These are phyloP conservation scores for Leptopilina boulardi DNA, from an alignment of 1,140 invertebrate species.

Conservation along the genomic window DNA sequence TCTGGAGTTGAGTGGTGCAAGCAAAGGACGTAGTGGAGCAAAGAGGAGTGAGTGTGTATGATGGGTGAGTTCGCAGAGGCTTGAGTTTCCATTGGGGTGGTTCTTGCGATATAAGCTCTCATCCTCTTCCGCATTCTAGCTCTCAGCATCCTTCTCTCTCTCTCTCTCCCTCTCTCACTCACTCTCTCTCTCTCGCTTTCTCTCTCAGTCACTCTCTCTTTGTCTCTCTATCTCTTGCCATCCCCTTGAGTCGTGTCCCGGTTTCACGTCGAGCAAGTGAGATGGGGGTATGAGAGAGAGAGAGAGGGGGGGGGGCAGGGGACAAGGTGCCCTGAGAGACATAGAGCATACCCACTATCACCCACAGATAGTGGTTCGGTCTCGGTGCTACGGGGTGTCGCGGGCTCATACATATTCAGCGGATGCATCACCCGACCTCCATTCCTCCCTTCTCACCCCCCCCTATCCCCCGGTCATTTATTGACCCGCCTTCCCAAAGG, in stretches of 20 bases:
- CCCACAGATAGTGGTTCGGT: conserved; percentile 74
- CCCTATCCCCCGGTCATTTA: conserved; percentile 68
- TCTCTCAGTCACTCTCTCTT: background rate
- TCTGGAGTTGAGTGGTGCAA: conserved; percentile 65
- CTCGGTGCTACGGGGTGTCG: conserved; percentile 71
- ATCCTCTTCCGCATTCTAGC: conserved; percentile 27
- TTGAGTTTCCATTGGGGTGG: conserved; percentile 74
- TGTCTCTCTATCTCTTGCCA: background rate
- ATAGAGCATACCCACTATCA: conserved; percentile 74
- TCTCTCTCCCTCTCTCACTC: background rate
- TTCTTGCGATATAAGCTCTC: conserved; percentile 73
- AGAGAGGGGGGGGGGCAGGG: background rate
- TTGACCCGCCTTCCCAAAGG: conserved; percentile 68
- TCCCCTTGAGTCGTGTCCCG: conserved; percentile 45
- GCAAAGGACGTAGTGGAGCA: conserved; percentile 57
- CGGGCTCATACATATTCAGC: conserved; percentile 76
- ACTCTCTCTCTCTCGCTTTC: conserved; percentile 22
- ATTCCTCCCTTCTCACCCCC: conserved; percentile 52
- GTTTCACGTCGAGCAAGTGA: conserved; percentile 44
- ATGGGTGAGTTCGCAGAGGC: conserved; percentile 71
- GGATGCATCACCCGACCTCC: conserved; percentile 70
- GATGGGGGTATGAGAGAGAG: conserved; percentile 27
- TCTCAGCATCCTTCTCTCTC: background rate
- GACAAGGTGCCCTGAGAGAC: conserved; percentile 59
- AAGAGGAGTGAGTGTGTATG: conserved; percentile 69